Evolutionary conservation across 2,888 invertebrate species (phyloP).

Genomic region (Serripes groenlandicus): DNA sequence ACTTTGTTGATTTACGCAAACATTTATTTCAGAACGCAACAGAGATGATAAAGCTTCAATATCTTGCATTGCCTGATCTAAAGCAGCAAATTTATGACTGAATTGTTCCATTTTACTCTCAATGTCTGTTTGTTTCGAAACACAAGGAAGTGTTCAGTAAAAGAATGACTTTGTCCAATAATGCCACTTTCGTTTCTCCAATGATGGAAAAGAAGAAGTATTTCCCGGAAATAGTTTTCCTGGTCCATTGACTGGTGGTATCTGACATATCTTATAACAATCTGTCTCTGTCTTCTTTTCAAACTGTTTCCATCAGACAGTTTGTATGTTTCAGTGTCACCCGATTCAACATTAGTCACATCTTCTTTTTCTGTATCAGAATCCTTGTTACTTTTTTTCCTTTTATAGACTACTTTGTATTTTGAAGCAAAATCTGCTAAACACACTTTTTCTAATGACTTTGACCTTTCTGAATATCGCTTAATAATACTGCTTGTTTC

Average conservation of each 20-base stretch:
- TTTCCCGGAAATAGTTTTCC: slow-evolving; percentile 32
- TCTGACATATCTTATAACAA: slow-evolving; percentile 36
- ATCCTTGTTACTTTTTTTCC: background rate
- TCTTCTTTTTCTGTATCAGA: background rate
- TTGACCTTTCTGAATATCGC: slow-evolving; percentile 30
- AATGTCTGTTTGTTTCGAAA: no score
- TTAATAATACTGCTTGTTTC: background rate
- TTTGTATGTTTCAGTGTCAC: background rate
- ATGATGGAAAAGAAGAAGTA: slow-evolving; percentile 20
- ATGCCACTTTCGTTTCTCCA: slow-evolving; percentile 32
- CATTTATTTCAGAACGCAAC: no score
- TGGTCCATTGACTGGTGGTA: slow-evolving; percentile 23
- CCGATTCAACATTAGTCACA: background rate
- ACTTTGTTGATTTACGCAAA: background rate
- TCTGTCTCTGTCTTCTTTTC: background rate
- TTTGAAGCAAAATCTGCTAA: slow-evolving; percentile 33
- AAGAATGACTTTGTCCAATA: no score
- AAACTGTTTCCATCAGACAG: background rate
- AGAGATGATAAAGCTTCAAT: no score
- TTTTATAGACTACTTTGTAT: background rate
- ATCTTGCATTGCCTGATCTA: no score
- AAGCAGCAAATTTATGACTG: no score
- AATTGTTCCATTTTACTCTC: no score
- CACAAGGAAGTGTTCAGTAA: no score
- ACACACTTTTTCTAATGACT: slow-evolving; percentile 22